Evolutionary conservation across 2,113 vertebrate genomes (phyloP), one percentile per base, ranked within the genome.

Genomic region (Benitochromis conjunctus): DNA sequence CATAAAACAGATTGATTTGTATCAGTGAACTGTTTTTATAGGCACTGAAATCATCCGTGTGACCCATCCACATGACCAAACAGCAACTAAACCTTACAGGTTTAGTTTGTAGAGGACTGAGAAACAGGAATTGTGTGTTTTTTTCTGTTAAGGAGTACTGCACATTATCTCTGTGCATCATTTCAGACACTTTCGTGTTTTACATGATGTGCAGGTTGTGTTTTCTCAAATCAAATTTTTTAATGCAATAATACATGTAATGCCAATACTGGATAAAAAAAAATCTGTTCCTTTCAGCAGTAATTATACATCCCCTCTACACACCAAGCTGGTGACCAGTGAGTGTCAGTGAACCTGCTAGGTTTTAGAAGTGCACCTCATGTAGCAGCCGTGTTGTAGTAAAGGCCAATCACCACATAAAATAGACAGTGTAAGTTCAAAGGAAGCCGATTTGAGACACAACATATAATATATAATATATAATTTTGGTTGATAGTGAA

Each of bases 401-500:
- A n/a, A 66, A 66, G 34, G 19, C 19, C 10, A n/a, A n/a, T 38
- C 1, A 11, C 2, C 2, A 12, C n/a, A n/a, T 2, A 38, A 38
- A 64, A 64, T 4, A 5, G n/a, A 16, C 3, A n/a, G 60, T 36
- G 6, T n/a, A 64, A 19, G 18, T n/a, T 64, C 0, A 36, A 7
- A 34, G 58, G 29, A 34, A 64, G 5, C 19, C 0, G 10, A 64
- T 62, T n/a, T 36, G 58, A 62, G 58, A 62, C 18, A 0, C 16
- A 36, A 11, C 58, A 36, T 19, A n/a, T 64, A n/a, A n/a, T n/a
- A n/a, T n/a, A n/a, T n/a, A n/a, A n/a, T n/a, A n/a, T n/a, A n/a
- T 21, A 4, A n/a, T 36, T n/a, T 13, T 66, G 0, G 24, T 43
- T 69, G 13, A 14, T 43, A 6, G n/a, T 43, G 12, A 43, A 0